Conservation (phyloP, 1,140 invertebrate species). For the Drosophila insularis region DNA sequence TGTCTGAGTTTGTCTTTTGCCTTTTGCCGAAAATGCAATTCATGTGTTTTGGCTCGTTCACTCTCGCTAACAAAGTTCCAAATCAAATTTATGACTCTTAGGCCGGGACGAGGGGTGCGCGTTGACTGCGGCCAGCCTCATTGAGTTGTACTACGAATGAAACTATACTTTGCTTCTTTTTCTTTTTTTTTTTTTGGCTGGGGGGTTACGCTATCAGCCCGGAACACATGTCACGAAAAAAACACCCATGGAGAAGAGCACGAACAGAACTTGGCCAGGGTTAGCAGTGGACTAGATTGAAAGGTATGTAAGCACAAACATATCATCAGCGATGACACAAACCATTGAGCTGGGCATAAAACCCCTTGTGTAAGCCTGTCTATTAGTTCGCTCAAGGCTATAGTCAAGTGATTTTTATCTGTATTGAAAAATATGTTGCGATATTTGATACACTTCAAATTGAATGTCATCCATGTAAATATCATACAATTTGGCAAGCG, state of each 20-base stretch:
- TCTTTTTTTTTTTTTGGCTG: no score
- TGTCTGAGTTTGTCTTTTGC: slow-evolving; percentile 27
- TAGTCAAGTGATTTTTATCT: slow-evolving; percentile 27
- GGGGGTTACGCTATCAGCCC: slow-evolving; percentile 69
- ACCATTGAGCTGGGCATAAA: background rate
- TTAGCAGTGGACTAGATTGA: background rate
- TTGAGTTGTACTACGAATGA: slow-evolving; percentile 10
- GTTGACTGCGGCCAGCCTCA: slow-evolving; percentile 67
- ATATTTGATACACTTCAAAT: slow-evolving; percentile 39
- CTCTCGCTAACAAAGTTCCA: slow-evolving; percentile 31
- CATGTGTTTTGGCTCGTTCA: slow-evolving; percentile 58
- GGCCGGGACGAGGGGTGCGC: slow-evolving; percentile 51
- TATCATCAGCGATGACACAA: slow-evolving; percentile 17
- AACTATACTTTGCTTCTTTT: background rate
- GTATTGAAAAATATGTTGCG: slow-evolving; percentile 46
- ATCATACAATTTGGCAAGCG: background rate
- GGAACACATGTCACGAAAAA: slow-evolving; percentile 78
- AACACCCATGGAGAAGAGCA: slow-evolving; percentile 19
- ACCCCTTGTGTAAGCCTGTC: background rate
- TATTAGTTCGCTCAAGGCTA: slow-evolving; percentile 1
- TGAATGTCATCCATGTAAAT: background rate
- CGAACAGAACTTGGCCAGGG: background rate
- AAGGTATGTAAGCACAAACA: background rate
- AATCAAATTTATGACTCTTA: slow-evolving; percentile 76
- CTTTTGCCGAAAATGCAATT: slow-evolving; percentile 77